phyloP scores from a whole-genome alignment of 2,888 invertebrate genomes.

The Nomada flava region DNA sequence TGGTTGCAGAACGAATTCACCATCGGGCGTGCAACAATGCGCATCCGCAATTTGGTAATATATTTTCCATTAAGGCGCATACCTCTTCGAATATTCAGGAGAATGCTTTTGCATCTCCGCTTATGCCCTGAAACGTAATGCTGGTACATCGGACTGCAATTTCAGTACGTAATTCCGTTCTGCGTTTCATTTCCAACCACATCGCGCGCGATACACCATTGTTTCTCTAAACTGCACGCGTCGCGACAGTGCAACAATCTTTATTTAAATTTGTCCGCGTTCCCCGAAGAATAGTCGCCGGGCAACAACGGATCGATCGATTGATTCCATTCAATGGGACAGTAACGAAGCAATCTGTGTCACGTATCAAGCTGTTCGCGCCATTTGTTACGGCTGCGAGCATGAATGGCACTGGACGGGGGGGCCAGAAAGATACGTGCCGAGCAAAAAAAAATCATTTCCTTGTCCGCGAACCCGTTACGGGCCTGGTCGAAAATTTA shows the following conservation, averaged over 20 bases:
- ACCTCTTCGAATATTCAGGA: too few species aligned
- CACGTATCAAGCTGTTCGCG: conserved; percentile 19
- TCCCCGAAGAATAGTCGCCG: conserved; percentile 1
- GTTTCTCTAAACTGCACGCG: too few species aligned
- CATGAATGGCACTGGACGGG: background rate
- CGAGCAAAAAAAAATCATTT: conserved; percentile 35
- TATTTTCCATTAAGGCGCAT: background rate
- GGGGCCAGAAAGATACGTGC: conserved; percentile 3
- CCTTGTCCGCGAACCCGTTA: conserved; percentile 35
- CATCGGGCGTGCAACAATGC: background rate
- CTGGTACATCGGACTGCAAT: too few species aligned
- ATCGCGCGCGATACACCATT: too few species aligned
- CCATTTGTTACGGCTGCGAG: conserved; percentile 33
- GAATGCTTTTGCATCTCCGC: too few species aligned
- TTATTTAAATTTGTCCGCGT: background rate
- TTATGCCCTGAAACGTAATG: too few species aligned
- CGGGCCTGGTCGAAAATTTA: conserved; percentile 53
- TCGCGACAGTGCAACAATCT: background rate
- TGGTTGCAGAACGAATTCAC: conserved; percentile 18
- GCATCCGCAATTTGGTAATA: background rate
- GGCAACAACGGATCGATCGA: conserved; percentile 26
- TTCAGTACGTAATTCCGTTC: too few species aligned
- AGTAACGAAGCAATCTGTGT: conserved; percentile 39
- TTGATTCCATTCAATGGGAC: conserved; percentile 29
- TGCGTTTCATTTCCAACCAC: too few species aligned